Percentiles rank a stretch among this genome's conserved stretches.
phyloP scores from a whole-genome alignment of 2,113 vertebrate genomes.

The Salvelinus fontinalis region DNA sequence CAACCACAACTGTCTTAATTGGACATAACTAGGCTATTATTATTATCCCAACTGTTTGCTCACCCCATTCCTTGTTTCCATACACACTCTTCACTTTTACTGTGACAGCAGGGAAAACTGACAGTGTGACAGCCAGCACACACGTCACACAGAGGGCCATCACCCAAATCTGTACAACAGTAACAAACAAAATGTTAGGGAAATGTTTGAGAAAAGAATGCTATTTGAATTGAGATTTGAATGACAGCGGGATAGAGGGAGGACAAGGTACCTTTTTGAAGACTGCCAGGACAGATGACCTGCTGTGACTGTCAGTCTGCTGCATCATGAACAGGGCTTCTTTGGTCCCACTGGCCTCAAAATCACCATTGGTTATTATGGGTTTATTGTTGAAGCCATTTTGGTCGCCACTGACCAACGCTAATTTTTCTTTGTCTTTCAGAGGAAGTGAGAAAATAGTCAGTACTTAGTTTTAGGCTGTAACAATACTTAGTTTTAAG shows the following conservation, averaged over 20 bases:
- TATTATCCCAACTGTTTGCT: constrained; percentile 41
- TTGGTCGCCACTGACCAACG: background rate
- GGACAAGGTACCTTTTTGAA: constrained; percentile 53
- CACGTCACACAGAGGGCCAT: constrained; percentile 84
- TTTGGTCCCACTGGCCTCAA: background rate
- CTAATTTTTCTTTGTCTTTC: constrained; percentile 8
- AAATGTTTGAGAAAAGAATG: background rate
- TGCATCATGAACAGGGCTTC: background rate
- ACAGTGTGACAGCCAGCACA: constrained; percentile 85
- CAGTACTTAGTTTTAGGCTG: background rate
- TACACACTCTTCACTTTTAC: constrained; percentile 74
- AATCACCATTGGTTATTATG: background rate
- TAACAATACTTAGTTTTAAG: background rate
- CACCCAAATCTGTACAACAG: constrained; percentile 80
- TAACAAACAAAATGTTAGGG: background rate
- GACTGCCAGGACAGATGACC: constrained; percentile 41
- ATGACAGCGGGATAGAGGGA: background rate
- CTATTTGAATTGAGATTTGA: background rate
- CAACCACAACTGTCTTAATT: too few species aligned
- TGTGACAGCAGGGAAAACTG: constrained; percentile 84
- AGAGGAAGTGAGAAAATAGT: background rate
- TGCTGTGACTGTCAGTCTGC: background rate
- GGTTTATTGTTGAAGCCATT: background rate
- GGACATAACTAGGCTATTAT: too few species aligned
- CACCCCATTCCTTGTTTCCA: constrained; percentile 73